These are phyloP conservation scores for Hyphantria cunea DNA, from an alignment of 1,140 invertebrate genomes.

Conservation along the genomic window DNA sequence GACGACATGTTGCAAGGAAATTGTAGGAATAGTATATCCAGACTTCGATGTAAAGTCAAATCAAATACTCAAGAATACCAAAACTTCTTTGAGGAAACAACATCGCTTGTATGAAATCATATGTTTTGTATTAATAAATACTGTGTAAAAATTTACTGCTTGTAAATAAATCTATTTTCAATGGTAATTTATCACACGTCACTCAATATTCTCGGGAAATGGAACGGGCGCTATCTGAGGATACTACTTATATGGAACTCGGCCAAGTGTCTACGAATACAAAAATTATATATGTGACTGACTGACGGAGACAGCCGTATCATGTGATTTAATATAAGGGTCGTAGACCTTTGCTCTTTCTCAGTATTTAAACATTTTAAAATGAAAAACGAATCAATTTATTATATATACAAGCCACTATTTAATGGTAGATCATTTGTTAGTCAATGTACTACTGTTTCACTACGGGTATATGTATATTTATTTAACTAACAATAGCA, in stretches of 20 bases:
- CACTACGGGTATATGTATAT: too few species aligned
- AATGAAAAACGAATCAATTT: too few species aligned
- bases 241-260: conserved; percentile 24
- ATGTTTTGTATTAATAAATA: too few species aligned
- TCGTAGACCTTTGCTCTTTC: conserved; percentile 8
- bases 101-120: too few species aligned
- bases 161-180: not conserved
- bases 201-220: conserved; percentile 8
- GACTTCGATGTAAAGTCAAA: too few species aligned
- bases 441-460: too few species aligned
- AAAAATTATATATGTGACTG: conserved; percentile 13
- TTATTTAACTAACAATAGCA: too few species aligned
- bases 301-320: conserved; percentile 22
- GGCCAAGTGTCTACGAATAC: conserved; percentile 20
- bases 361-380: too few species aligned
- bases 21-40: conserved; percentile 17
- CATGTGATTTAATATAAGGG: conserved; percentile 9
- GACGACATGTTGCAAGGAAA: not conserved
- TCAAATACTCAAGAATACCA: too few species aligned
- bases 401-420: too few species aligned
- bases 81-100: too few species aligned
- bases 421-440: too few species aligned
- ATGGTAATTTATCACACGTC: not conserved
- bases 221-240: conserved; percentile 7
- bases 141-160: not conserved